These are phyloP conservation scores for Apis dorsata DNA, from an alignment of 1,140 invertebrate genomes.

Conservation along the genomic window DNA sequence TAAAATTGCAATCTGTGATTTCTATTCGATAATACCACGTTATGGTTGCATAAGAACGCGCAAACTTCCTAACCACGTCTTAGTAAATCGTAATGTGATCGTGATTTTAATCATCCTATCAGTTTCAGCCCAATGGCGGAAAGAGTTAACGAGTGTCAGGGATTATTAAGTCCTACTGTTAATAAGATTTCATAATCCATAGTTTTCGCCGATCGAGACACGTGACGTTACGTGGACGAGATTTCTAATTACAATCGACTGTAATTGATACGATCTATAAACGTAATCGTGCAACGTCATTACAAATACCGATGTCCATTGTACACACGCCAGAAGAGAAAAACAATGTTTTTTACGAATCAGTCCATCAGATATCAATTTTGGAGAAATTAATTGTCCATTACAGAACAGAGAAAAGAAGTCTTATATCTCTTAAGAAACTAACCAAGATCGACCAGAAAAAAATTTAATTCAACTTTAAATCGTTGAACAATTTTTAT, in stretches of 20 bases:
- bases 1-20: background rate
- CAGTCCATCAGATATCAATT: no score
- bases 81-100: background rate
- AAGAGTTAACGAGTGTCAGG: background rate
- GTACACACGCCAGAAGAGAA: no score
- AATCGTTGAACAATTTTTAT: no score
- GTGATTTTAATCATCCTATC: background rate
- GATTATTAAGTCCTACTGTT: background rate
- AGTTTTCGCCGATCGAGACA: background rate
- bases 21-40: background rate
- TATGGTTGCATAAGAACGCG: background rate
- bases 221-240: conserved; percentile 17
- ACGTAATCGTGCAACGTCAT: background rate
- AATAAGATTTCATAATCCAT: background rate
- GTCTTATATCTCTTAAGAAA: no score
- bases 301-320: no score
- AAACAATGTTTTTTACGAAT: no score
- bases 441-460: no score
- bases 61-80: background rate
- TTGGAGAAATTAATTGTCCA: no score
- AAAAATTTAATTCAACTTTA: no score
- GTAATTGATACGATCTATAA: background rate
- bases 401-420: no score
- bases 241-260: background rate
- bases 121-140: background rate